Evolutionary conservation across 2,888 invertebrate genomes (phyloP).

Genomic region (Zaprionus lineosus): DNA sequence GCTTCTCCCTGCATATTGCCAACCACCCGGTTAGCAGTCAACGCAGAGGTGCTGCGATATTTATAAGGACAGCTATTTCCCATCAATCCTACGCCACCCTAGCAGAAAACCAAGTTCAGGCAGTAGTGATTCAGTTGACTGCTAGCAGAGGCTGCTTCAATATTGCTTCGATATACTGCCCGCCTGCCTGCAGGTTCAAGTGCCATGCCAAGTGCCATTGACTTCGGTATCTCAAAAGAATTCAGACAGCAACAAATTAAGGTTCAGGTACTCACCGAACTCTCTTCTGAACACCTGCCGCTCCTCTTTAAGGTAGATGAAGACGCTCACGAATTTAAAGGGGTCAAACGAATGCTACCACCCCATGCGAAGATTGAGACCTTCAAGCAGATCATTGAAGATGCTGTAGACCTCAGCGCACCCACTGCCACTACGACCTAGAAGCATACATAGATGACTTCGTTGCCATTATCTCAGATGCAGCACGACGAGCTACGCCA

Average conservation of each 20-base stretch:
- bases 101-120: not conserved
- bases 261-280: not conserved
- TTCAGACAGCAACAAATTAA: not conserved
- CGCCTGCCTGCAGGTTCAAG: not conserved
- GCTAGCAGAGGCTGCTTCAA: not conserved
- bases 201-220: not conserved
- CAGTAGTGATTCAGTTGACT: not conserved
- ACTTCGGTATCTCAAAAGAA: not conserved
- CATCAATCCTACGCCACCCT: not conserved
- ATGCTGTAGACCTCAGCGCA: not conserved
- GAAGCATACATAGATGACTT: not conserved
- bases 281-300: not conserved
- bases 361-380: too few relatives aligned
- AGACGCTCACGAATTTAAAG: too few relatives aligned
- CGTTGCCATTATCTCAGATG: not conserved
- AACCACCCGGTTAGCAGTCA: not conserved
- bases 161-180: not conserved
- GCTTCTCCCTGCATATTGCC: too few relatives aligned
- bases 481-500: not conserved
- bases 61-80: not conserved
- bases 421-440: not conserved
- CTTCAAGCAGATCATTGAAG: too few relatives aligned
- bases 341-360: too few relatives aligned
- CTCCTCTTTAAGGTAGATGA: too few relatives aligned
- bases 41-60: slow-evolving; percentile 1